Evolutionary conservation across 1,140 invertebrate species (phyloP).

Genomic region (Hetaerina americana): DNA sequence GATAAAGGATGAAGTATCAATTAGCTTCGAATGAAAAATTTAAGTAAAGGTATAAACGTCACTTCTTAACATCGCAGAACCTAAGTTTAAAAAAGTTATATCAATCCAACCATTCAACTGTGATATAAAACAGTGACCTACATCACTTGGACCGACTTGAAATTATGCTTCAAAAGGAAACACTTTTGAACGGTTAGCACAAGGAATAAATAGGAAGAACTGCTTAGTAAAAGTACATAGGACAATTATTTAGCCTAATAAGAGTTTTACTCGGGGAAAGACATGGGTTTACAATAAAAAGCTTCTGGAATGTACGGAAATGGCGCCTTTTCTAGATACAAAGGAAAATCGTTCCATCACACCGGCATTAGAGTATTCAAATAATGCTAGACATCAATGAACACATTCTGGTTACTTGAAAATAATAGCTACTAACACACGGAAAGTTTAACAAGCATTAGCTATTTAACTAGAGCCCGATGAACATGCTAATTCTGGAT

Average conservation of each 20-base stretch:
- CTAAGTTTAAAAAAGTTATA: too few relatives aligned
- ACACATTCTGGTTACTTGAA: background rate
- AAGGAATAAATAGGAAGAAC: too few relatives aligned
- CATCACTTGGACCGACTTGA: too few relatives aligned
- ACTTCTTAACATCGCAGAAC: background rate
- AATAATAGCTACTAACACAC: background rate
- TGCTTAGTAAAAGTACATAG: too few relatives aligned
- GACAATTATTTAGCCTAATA: background rate
- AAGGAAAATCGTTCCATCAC: background rate
- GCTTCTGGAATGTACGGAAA: background rate
- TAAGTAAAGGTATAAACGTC: background rate
- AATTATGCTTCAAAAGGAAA: too few relatives aligned
- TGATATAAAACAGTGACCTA: background rate
- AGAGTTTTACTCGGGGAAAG: too few relatives aligned
- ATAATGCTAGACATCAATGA: background rate
- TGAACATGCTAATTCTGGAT: background rate
- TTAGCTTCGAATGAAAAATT: background rate
- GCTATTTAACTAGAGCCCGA: too few relatives aligned
- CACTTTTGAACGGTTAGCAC: too few relatives aligned
- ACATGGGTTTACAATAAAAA: too few relatives aligned
- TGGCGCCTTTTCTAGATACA: background rate
- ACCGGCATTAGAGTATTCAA: background rate
- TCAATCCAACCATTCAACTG: too few relatives aligned
- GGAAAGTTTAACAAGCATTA: background rate
- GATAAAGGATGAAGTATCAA: constrained; percentile 2